Base-by-base conservation (phyloP, 2,797 vertebrate genomes). In the Hapalemur alaotrensis region DNA sequence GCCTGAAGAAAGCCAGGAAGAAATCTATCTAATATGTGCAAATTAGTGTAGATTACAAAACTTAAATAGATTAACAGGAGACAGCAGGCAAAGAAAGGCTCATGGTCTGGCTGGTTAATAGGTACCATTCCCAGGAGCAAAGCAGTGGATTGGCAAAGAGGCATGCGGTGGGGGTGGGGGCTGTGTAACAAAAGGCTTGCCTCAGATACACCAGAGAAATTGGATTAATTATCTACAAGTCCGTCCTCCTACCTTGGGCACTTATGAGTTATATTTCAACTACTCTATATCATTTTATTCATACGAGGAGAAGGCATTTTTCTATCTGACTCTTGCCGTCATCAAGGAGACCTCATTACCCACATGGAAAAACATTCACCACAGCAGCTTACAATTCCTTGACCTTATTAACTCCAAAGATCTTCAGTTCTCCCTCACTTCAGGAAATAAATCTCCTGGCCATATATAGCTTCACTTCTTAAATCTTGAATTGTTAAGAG, bases 11-110 rank as follows among this genome's bases (percentile, higher is more conserved):
- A 73, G 14, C 79, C 20, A 59, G n/a, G 43, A 54, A 92, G 81
- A 93, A 92, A 93, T 93, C 69, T 91, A 93, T 93, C 69, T 91
- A 96, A 4, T 86, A 92, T 79, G 88, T 91, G 69, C 6, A 81
- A 65, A 91, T 93, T 81, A 97, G 59, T 61, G 46, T 20, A 81
- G 41, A 94, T 91, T 78, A 93, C 30, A 57, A 88, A 89, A 97
- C 6, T 15, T 63, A 94, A 95, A 80, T 52, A 88, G 86, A 88
- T 93, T 92, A 96, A 80, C 76, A 70, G 61, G 78, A 89, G 67
- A 84, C 28, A 91, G 85, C 50, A 91, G 82, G 73, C 78, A 96
- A 43, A 63, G 20, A 72, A 75, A 50, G 30, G 79, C 28, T 65
- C 30, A 38, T 32, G 23, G 41, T 91, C 57, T 50, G 82, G 57